phyloP scores from a whole-genome alignment of 2,797 vertebrate genomes.

The Galagoides demidoff region DNA sequence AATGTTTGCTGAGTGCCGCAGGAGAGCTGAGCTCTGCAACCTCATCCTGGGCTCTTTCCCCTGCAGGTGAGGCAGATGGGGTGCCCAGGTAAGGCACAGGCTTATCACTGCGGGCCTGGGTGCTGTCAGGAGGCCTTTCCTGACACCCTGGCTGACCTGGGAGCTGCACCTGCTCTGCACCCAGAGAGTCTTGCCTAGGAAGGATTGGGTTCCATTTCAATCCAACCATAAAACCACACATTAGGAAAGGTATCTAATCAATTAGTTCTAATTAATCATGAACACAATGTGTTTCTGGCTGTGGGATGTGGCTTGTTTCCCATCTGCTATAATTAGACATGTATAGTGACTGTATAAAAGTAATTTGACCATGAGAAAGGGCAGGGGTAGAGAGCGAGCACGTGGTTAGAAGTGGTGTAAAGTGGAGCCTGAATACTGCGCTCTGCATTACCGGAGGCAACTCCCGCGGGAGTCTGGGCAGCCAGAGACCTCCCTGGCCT shows the following conservation, averaged over 20 bases:
- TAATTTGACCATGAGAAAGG: not conserved
- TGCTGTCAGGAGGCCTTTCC: not conserved
- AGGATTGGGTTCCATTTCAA: not conserved
- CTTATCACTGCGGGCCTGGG: not conserved
- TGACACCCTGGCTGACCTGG: not conserved
- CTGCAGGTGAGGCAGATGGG: accelerated
- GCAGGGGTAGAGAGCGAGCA: not conserved
- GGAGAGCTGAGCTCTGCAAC: not conserved
- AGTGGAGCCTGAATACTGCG: not conserved
- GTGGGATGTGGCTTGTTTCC: conserved; percentile 65
- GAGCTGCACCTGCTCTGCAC: not conserved
- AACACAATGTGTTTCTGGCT: conserved; percentile 56
- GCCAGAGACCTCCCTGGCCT: accelerated
- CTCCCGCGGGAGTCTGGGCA: not conserved
- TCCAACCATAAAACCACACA: conserved; percentile 68
- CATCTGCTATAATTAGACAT: not conserved
- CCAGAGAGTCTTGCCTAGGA: not conserved
- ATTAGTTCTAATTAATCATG: conserved; percentile 74
- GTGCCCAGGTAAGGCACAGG: not conserved
- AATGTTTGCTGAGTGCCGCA: not conserved
- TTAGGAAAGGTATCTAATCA: conserved; percentile 66
- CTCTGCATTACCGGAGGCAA: not conserved
- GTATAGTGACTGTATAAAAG: conserved; percentile 4
- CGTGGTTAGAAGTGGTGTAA: conserved; percentile 35
- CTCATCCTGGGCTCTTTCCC: not conserved